A percentile compares a stretch with the other conserved stretches of the same genome.
Conservation (phyloP, 2,113 vertebrate genomes). For the Sceloporus tristichus region DNA sequence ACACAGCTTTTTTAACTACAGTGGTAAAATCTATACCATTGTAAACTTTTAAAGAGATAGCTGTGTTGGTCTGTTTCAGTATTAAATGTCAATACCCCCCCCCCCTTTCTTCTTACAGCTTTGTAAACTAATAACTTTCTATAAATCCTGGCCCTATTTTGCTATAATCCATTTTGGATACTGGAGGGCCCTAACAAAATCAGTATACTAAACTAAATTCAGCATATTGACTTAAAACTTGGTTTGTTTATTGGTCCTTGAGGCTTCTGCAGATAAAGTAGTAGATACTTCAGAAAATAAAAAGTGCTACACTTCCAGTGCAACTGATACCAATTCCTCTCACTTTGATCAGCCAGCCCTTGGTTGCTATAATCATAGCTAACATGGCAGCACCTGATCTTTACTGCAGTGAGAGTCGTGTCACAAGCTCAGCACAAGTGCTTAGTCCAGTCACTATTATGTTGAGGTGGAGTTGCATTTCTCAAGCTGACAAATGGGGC, state of each 20-base stretch:
- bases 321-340: neutral
- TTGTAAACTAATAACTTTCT: conserved; percentile 47
- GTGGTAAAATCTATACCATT: conserved; percentile 53
- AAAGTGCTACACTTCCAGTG: conserved; percentile 38
- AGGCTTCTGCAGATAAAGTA: conserved; percentile 54
- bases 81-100: too few relatives aligned
- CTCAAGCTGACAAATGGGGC: neutral
- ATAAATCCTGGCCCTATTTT: conserved; percentile 25
- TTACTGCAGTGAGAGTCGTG: neutral
- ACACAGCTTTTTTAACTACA: conserved; percentile 51
- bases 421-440: neutral
- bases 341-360: conserved; percentile 37
- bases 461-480: neutral
- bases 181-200: conserved; percentile 55
- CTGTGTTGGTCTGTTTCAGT: too few relatives aligned
- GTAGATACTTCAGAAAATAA: conserved; percentile 42
- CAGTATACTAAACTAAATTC: conserved; percentile 3
- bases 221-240: conserved; percentile 24
- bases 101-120: too few relatives aligned
- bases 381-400: neutral
- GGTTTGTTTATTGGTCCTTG: conserved; percentile 45
- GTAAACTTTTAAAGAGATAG: neutral
- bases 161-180: conserved; percentile 56
- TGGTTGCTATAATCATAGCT: conserved; percentile 6
- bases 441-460: neutral